Percentiles rank a stretch among this genome's conserved stretches.
Evolutionary conservation across 2,797 vertebrate genomes (phyloP).

Genomic region (Chrosomus eos): DNA sequence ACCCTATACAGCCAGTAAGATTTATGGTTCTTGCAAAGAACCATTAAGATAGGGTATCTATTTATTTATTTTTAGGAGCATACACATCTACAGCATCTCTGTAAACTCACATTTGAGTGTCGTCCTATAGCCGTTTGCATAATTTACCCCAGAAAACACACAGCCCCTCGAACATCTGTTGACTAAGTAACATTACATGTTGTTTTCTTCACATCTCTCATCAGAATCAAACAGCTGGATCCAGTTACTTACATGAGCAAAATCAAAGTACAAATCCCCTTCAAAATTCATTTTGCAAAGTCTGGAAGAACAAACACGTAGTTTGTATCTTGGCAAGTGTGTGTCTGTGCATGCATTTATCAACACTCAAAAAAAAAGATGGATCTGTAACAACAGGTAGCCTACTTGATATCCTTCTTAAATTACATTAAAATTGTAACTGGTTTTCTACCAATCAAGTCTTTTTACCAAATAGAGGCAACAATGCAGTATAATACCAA

Average conservation of each 20-base stretch:
- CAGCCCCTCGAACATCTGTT: not conserved
- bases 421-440: not conserved
- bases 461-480: not conserved
- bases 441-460: not conserved
- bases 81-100: not conserved
- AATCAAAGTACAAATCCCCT: not conserved
- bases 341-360: not conserved
- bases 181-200: not conserved
- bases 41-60: too few relatives aligned
- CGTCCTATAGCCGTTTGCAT: not conserved
- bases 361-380: not conserved
- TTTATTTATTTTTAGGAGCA: not conserved
- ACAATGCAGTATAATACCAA: not conserved
- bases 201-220: not conserved
- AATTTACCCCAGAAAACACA: not conserved
- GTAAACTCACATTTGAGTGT: not conserved
- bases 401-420: not conserved
- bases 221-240: constrained; percentile 12
- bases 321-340: not conserved
- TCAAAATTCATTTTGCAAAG: not conserved
- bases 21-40: too few relatives aligned
- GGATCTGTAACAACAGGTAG: too few relatives aligned
- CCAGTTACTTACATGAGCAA: not conserved
- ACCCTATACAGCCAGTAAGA: too few relatives aligned
- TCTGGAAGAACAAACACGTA: not conserved